Evolutionary conservation across 2,888 invertebrate species (phyloP), one percentile per base, ranked within the genome.

Genomic region (Heliconius erato): DNA sequence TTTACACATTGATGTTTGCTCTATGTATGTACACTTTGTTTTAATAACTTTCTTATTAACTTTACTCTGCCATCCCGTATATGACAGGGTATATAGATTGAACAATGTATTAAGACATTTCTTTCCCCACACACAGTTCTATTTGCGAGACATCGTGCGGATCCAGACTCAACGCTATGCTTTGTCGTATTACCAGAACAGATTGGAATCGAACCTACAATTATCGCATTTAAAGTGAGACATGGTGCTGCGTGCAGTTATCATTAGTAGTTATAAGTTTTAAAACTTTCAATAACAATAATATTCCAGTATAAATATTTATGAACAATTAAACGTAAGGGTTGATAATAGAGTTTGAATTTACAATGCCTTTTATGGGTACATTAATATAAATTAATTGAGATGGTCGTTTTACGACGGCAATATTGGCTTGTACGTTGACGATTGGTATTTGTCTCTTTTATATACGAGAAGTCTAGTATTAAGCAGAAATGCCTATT

Each of bases 361-460:
- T 40, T 71, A 71, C 69, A 71, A 14, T 71, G 6, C 40, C 3
- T 71, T 71, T 71, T 71, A 40, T 71, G n/a, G 40, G n/a, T 11
- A 40, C 12, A 71, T 71, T 40, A 71, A 40, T 71, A n/a, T 40
- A 40, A n/a, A 71, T 40, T 40, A 71, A 71, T 69, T 69, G 69
- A 69, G 23, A 69, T 69, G 40, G 2, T 0, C 19, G 35, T 69
- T 69, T 69, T 69, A 69, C 40, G 69, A 40, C 1, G 12, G 23
- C 35, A 23, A 1, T 35, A 69, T 69, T 35, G 69, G 12, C 69
- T 63, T 49, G 49, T 49, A 49, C 0, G 16, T 16, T 49, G 49
- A 16, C 49, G 49, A 1, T 49, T 5, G 16, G 49, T 1, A 49
- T 49, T 16, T 49, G 49, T 5, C 14, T 49, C 4, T 49, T 49